Evolutionary conservation across 37 sponge, comb jelly and placozoan species (phyloP), one percentile per base, ranked within the genome.

Genomic region (Ephydatia muelleri): DNA sequence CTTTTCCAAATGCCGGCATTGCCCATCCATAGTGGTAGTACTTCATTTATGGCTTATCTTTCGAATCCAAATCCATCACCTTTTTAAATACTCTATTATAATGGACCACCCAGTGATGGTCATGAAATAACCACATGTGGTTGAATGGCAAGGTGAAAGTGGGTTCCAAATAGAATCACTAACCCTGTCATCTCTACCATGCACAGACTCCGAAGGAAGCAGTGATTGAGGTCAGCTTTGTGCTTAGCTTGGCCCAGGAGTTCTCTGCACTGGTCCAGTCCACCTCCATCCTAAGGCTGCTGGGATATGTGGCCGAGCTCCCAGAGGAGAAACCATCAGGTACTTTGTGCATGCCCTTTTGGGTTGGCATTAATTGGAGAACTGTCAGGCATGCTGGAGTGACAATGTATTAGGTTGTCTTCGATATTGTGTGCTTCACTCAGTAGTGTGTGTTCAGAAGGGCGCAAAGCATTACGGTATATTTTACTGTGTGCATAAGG

Each of bases 251-350:
- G 74, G 74, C 90, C 9, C 85, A 80, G 30, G 36, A 78, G 34
- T 84, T 84, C 57, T 30, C 73, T 80, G 70, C 49, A 13, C 23
- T 11, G 22, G 67, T 57, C 5, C 83, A 88, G 85, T 21, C 88
- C n/a, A 8, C 69, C 11, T 88, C 88, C 14, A 6, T 80, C 22
- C 39, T 81, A 30, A 90, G 76, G 77, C 80, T 94, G 49, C 6
- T 82, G 19, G 65, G 82, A 36, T 91, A 91, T 49, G 19, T 84
- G 12, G 65, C 66, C 0, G 27, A 69, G 25, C 83, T 94, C 14
- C 94, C 94, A 0, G 69, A 81, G n/a, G 91, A 87, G 72, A 94
- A 84, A 67, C 92, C 94, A 40, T 39, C 66, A 27, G 47, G 84
- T 80, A 49, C 19, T 5, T n/a, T n/a, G n/a, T n/a, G n/a, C n/a